Evolutionary conservation across 2,797 vertebrate species (phyloP).

Genomic region (Mycteria americana): DNA sequence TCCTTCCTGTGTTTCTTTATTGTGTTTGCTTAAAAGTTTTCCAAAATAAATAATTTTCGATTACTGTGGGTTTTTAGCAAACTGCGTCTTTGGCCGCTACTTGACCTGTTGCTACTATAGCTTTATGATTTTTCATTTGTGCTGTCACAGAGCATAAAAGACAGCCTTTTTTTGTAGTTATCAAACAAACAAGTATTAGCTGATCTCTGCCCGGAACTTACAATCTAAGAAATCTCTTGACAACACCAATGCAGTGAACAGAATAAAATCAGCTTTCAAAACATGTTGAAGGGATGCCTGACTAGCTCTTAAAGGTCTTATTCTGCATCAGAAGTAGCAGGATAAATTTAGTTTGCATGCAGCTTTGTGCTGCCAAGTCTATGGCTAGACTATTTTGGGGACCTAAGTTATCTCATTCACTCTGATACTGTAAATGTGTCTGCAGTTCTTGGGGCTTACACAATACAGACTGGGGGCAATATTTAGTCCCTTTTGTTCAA

Average conservation of each 20-base stretch:
- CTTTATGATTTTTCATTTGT: neutral
- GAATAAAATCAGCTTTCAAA: slow-evolving; percentile 6
- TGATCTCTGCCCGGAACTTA: neutral
- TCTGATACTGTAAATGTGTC: neutral
- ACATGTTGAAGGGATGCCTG: neutral
- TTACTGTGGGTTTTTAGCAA: neutral
- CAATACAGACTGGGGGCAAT: neutral
- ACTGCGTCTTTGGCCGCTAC: neutral
- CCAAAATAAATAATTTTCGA: neutral
- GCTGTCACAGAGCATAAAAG: neutral
- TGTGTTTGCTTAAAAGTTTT: neutral
- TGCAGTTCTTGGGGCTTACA: neutral
- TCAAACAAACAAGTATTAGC: neutral
- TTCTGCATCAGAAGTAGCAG: neutral
- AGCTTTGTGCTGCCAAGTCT: neutral
- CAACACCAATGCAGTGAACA: neutral
- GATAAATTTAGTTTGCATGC: neutral
- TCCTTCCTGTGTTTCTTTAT: neutral
- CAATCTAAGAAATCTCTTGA: neutral
- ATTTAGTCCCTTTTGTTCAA: neutral
- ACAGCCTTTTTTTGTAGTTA: neutral
- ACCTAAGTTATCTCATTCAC: neutral
- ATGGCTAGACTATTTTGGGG: neutral
- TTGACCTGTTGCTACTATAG: neutral
- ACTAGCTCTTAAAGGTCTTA: neutral